Percentiles rank a stretch among this genome's conserved stretches.
Conservation (phyloP, 2,888 invertebrate species). For the Terebella lapidaria region DNA sequence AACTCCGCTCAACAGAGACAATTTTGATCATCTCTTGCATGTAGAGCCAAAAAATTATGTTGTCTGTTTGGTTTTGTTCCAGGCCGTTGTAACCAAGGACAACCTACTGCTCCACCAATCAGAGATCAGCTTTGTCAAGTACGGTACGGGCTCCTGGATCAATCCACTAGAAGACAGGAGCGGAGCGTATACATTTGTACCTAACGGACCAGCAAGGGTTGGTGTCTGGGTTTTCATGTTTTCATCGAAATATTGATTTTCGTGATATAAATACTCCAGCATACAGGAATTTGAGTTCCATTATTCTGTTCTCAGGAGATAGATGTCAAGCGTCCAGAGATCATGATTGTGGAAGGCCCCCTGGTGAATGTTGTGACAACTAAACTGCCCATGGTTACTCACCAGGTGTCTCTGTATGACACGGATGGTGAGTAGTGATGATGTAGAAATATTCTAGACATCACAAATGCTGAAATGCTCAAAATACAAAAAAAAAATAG, state of each 20-base stretch:
- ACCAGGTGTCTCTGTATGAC: constrained; percentile 15
- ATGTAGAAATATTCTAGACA: neutral
- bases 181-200: constrained; percentile 25
- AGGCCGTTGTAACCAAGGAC: neutral
- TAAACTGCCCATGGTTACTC: constrained; percentile 10
- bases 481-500: no score
- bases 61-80: no score
- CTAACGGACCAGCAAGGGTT: constrained; percentile 16
- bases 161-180: constrained; percentile 28
- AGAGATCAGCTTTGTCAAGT: constrained; percentile 11
- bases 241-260: neutral
- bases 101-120: neutral
- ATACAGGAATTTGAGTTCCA: neutral
- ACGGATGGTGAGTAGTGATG: constrained; percentile 7
- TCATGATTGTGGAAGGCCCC: neutral
- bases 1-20: no score
- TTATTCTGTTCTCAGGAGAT: neutral
- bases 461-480: no score
- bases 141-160: constrained; percentile 23
- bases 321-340: neutral
- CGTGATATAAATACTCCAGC: neutral
- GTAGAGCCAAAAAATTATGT: no score
- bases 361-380: constrained; percentile 1
- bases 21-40: no score
- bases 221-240: neutral